Evolutionary conservation across 2,888 invertebrate species (phyloP).

Genomic region (Bhutanitis thaidina): DNA sequence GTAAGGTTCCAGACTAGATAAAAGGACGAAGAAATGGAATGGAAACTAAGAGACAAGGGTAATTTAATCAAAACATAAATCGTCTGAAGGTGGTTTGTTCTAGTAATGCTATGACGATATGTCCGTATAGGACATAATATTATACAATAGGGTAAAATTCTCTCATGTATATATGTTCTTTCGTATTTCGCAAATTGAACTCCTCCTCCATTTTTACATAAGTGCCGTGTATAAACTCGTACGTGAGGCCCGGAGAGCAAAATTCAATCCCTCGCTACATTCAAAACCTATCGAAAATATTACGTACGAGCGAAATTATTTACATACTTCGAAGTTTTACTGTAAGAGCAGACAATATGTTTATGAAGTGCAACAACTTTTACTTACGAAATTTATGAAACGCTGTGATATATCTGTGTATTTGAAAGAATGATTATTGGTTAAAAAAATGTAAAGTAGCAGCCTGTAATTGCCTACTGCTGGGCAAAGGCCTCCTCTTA

Average conservation of each 20-base stretch:
- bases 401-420: too few relatives aligned
- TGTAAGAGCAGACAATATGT: too few relatives aligned
- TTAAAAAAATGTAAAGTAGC: too few relatives aligned
- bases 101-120: constrained; percentile 1
- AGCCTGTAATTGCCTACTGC: too few relatives aligned
- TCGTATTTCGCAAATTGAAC: background rate
- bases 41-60: background rate
- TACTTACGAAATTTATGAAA: too few relatives aligned
- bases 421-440: too few relatives aligned
- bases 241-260: background rate
- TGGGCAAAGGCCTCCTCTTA: too few relatives aligned
- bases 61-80: constrained; percentile 11
- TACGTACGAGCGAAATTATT: background rate
- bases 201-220: background rate
- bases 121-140: background rate
- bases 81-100: background rate
- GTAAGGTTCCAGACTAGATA: background rate
- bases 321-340: background rate
- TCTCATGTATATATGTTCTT: background rate
- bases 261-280: constrained; percentile 3
- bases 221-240: background rate
- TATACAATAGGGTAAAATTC: background rate
- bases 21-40: background rate
- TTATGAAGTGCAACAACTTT: too few relatives aligned
- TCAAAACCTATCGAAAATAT: constrained; percentile 2